phyloP scores from a whole-genome alignment of 2,113 vertebrate species.

The Caranx ignobilis region DNA sequence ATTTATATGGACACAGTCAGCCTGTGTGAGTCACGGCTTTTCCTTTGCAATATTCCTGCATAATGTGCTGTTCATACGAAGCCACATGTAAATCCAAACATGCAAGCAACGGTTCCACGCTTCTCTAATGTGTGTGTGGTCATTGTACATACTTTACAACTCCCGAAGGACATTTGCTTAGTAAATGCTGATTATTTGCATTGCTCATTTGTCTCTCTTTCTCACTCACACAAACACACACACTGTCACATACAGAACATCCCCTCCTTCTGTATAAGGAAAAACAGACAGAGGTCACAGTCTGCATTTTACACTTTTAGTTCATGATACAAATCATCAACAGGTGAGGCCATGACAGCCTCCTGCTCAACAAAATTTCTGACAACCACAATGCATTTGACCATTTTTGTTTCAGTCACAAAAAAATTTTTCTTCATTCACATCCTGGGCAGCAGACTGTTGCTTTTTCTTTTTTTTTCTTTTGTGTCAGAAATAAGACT shows the following conservation, averaged over 20 bases:
- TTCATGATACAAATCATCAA: background rate
- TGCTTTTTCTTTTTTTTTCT: constrained; percentile 2
- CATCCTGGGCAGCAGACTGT: background rate
- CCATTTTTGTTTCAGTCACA: background rate
- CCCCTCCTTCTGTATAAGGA: background rate
- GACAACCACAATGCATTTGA: background rate
- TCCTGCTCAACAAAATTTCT: background rate
- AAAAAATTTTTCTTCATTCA: background rate
- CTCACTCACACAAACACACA: background rate
- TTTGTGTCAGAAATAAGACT: background rate
- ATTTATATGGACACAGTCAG: constrained; percentile 30
- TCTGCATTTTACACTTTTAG: background rate
- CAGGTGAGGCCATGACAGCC: background rate
- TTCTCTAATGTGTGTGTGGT: background rate
- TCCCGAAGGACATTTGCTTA: constrained; percentile 13
- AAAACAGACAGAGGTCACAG: background rate
- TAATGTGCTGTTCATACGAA: constrained; percentile 11
- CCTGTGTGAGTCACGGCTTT: constrained; percentile 28
- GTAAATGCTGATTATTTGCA: constrained; percentile 17
- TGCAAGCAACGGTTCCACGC: background rate
- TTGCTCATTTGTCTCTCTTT: constrained; percentile 6
- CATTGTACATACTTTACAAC: background rate
- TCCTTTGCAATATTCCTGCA: constrained; percentile 23
- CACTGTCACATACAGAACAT: background rate
- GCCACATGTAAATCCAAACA: constrained; percentile 15